Evolutionary conservation across 2,888 invertebrate genomes (phyloP), one percentile per base, ranked within the genome.

Genomic region (Netelia melanura): DNA sequence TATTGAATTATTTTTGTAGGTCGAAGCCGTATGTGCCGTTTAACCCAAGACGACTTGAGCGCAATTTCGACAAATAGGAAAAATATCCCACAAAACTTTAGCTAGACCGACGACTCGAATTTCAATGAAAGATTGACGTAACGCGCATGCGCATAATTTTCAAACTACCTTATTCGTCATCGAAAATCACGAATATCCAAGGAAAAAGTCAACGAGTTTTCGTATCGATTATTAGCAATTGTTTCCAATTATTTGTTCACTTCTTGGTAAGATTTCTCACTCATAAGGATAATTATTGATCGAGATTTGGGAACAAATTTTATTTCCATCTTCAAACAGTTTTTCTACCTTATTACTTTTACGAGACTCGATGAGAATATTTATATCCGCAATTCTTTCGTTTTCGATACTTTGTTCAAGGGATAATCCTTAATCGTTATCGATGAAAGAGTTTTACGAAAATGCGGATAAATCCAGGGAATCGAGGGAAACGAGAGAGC

Each of bases 1-100:
- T 58, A 79, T 78, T 78, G 78, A 72, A 83, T 72, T 79, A 58
- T 17, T 65, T 77, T 83, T 83, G 67, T 83, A 79, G 79, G 83
- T 79, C 83, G 67, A 54, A 79, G 79, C 78, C 58, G 72, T 71
- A 72, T 67, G 56, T 68, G 64, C 56, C 82, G 44, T 82, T 83
- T 61, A 65, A 79, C 79, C 65, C 72, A 58, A 30, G 43, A 30
- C 38, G 71, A 71, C 62, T 56, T 52, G 61, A 52, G 62, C 48
- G 58, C 44, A 58, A 62, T 52, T 38, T 70, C 58, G 65, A 8
- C 56, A 43, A 58, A 17, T 43, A n/a, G 76, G 14, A 17, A 23
- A 62, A 17, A 44, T 21, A 44, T 48, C 58, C 72, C 25, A 67
- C 48, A 56, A 72, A 67, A 72, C 17, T 74, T 80, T 72, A 38